A percentile compares a stretch with the other conserved stretches of the same genome.
Evolutionary conservation across 2,888 invertebrate genomes (phyloP).

Genomic region (Horisme vitalbata): DNA sequence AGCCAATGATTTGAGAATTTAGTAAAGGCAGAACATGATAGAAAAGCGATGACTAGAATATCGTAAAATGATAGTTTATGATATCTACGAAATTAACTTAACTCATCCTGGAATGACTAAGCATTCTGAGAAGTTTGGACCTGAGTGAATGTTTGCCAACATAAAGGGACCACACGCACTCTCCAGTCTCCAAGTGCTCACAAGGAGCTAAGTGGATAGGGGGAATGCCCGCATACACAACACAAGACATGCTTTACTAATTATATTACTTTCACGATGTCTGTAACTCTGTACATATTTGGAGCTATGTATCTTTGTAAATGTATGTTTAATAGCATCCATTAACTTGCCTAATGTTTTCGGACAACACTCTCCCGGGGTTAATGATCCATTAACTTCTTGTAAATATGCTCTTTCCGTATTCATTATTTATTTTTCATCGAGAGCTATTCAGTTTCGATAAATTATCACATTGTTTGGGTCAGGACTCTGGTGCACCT

Average conservation of each 20-base stretch:
- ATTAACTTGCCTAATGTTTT: slow-evolving; percentile 17
- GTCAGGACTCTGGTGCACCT: no score
- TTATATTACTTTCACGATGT: slow-evolving; percentile 13
- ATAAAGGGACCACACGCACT: slow-evolving; percentile 13
- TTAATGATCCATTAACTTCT: not conserved
- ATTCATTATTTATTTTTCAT: no score
- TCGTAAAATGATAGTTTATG: no score
- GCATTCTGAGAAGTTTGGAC: slow-evolving; percentile 1
- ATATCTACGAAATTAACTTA: no score
- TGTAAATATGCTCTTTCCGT: not conserved
- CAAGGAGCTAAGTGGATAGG: slow-evolving; percentile 23
- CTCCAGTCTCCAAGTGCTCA: slow-evolving; percentile 5
- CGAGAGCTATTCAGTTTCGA: no score
- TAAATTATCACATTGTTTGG: no score
- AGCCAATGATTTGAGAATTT: no score
- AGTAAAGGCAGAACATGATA: no score
- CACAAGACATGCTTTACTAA: slow-evolving; percentile 23
- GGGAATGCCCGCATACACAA: slow-evolving; percentile 30
- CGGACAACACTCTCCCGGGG: slow-evolving; percentile 8
- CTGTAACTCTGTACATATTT: not conserved
- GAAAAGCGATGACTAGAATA: no score
- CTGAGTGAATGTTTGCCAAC: slow-evolving; percentile 9
- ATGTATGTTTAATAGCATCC: slow-evolving; percentile 11
- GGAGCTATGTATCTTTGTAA: slow-evolving; percentile 3
- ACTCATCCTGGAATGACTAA: slow-evolving; percentile 10